Evolutionary conservation across 2,113 vertebrate genomes (phyloP), one percentile per base, ranked within the genome.

Genomic region (Anas platyrhynchos): DNA sequence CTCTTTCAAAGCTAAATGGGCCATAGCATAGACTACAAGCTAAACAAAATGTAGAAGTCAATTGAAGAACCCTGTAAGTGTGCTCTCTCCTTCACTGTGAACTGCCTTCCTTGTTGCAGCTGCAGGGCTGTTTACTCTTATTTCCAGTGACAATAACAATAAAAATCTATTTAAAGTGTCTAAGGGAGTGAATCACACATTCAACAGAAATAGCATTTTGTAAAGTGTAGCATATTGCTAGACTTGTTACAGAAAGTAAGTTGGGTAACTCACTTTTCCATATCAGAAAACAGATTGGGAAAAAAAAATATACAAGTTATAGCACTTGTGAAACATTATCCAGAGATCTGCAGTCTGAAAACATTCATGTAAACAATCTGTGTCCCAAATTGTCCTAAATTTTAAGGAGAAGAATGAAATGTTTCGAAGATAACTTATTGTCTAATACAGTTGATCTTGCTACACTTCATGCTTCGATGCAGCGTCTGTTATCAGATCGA

Each of bases 1-100:
- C 41, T 89, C 75, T 89, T 92, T 89, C 78, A 88, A 73, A 91
- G 44, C 63, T 71, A 94, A 87, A 83, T 61, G 46, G 62, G 77
- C 69, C 69, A 55, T 13, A 61, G 73, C 34, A 74, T 92, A 85
- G 63, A 36, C 59, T 85, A 58, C 71, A 78, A 83, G 36, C 79
- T 84, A 93, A 93, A 89, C 61, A 72, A 94, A 91, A 81, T 4
- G 1, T 16, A 76, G 75, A 56, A 43, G 61, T 85, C 2, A 0
- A 58, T 56, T 1, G 0, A 75, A 87, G 88, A 91, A 29, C 2
- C 46, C 32, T 22, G 3, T 36, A 58, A 6, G 46, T 18, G 8
- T 34, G 80, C 71, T 68, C 26, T 62, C 34, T 43, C n/a, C 83
- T 88, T 89, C 88, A 66, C 44, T 17, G 1, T 15, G 41, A 44